phyloP scores from a whole-genome alignment of 2,888 invertebrate species.

The Boloria euphrosyne region DNA sequence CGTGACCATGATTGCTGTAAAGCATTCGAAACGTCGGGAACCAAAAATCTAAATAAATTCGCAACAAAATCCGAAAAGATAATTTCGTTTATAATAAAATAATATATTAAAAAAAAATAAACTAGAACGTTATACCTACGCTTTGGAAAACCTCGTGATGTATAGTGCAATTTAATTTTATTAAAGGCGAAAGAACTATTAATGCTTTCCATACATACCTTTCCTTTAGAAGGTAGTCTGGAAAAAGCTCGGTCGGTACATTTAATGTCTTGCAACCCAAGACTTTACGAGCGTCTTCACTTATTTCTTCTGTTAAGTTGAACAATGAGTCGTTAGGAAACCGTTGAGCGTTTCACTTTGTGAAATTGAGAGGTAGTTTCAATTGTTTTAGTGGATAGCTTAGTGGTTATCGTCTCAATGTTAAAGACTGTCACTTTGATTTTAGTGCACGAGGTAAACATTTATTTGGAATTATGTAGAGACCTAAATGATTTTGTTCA shows the following conservation, averaged over 20 bases:
- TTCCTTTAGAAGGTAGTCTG: background rate
- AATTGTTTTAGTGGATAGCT: background rate
- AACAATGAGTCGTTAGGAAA: slow-evolving; percentile 15
- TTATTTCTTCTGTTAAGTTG: slow-evolving; percentile 10
- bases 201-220: background rate
- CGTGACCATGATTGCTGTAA: too few species aligned
- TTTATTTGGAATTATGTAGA: too few species aligned
- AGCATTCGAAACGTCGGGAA: too few species aligned
- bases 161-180: background rate
- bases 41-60: too few species aligned
- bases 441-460: too few species aligned
- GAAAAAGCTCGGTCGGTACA: background rate
- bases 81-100: too few species aligned
- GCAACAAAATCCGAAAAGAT: too few species aligned
- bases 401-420: background rate
- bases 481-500: too few species aligned
- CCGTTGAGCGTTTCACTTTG: background rate
- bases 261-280: slow-evolving; percentile 4
- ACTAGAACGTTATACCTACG: background rate
- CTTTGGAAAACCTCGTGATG: too few species aligned
- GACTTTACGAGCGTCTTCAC: slow-evolving; percentile 13
- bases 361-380: slow-evolving; percentile 6
- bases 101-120: background rate
- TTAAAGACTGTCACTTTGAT: too few species aligned
- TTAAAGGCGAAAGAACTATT: slow-evolving; percentile 13